Conservation (phyloP, 2,888 invertebrate species). For the Caenorhabditis macrosperma region DNA sequence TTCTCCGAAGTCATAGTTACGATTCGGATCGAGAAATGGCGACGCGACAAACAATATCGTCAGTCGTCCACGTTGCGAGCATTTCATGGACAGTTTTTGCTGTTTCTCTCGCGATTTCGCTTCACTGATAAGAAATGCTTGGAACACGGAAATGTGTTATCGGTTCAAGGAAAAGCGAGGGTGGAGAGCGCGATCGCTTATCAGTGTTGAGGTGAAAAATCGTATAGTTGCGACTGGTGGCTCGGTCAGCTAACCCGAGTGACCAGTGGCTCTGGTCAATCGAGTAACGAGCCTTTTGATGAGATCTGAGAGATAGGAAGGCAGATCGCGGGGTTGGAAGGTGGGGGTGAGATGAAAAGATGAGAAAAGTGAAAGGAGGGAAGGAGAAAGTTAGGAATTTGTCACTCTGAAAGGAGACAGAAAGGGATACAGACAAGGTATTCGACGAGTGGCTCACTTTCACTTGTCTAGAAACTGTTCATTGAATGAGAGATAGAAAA, state of each 20-base stretch:
- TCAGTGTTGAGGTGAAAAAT: conserved; percentile 36
- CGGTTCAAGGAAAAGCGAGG: conserved; percentile 55
- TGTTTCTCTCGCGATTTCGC: background rate
- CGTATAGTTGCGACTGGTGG: conserved; percentile 43
- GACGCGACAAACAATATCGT: background rate
- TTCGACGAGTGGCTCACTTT: background rate
- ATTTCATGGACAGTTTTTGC: background rate
- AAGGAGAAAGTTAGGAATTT: background rate
- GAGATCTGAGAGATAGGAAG: conserved; percentile 27
- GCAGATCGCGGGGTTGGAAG: conserved; percentile 21
- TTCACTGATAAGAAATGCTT: conserved; percentile 22
- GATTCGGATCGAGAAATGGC: background rate
- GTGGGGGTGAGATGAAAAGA: conserved; percentile 27
- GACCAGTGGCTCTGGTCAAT: conserved; percentile 39
- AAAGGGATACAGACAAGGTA: background rate
- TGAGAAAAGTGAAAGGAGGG: conserved; percentile 19
- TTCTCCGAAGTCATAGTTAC: background rate
- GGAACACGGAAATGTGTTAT: conserved; percentile 54
- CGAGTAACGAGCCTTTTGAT: conserved; percentile 28
- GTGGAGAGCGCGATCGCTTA: conserved; percentile 40
- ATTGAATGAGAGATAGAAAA: background rate
- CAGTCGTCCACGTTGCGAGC: background rate
- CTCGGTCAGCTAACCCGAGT: conserved; percentile 1
- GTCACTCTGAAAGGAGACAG: background rate
- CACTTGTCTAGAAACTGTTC: background rate